Evolutionary conservation across 2,888 invertebrate species (phyloP).

Genomic region (Poecilus cupreus): DNA sequence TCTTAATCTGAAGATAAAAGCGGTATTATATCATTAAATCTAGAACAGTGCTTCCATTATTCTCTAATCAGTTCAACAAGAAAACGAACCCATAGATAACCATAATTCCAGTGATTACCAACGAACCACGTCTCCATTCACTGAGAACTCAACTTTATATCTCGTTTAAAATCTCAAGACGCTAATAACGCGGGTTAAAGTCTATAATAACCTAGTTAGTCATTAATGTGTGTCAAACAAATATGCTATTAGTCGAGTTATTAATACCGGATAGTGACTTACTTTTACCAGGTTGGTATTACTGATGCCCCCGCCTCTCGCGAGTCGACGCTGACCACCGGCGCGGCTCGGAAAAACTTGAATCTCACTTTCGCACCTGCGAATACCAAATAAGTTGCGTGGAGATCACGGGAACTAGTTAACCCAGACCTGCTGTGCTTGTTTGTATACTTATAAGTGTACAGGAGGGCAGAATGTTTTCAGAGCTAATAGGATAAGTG

Average conservation of each 20-base stretch:
- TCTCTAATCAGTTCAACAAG: neutral
- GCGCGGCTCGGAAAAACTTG: slow-evolving; percentile 34
- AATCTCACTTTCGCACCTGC: slow-evolving; percentile 55
- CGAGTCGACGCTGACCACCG: slow-evolving; percentile 16
- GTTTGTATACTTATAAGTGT: slow-evolving; percentile 3
- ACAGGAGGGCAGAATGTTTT: neutral
- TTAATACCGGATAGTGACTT: slow-evolving; percentile 27
- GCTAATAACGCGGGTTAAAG: slow-evolving; percentile 15
- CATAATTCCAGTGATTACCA: slow-evolving; percentile 1
- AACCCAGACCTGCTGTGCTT: slow-evolving; percentile 19
- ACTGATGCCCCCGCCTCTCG: neutral
- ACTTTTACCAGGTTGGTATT: neutral
- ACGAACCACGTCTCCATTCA: neutral
- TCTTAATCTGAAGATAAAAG: neutral
- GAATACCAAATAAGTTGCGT: slow-evolving; percentile 46
- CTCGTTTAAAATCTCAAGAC: neutral
- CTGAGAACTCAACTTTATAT: neutral
- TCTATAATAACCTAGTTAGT: slow-evolving; percentile 16
- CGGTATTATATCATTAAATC: neutral
- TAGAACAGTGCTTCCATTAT: slow-evolving; percentile 10
- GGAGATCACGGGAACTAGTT: slow-evolving; percentile 37
- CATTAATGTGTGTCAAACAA: slow-evolving; percentile 40
- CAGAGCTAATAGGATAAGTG: neutral
- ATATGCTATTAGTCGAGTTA: slow-evolving; percentile 14
- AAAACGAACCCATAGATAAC: slow-evolving; percentile 7